Evolutionary conservation across 1,140 invertebrate species (phyloP).

Genomic region (Halictus rubicundus): DNA sequence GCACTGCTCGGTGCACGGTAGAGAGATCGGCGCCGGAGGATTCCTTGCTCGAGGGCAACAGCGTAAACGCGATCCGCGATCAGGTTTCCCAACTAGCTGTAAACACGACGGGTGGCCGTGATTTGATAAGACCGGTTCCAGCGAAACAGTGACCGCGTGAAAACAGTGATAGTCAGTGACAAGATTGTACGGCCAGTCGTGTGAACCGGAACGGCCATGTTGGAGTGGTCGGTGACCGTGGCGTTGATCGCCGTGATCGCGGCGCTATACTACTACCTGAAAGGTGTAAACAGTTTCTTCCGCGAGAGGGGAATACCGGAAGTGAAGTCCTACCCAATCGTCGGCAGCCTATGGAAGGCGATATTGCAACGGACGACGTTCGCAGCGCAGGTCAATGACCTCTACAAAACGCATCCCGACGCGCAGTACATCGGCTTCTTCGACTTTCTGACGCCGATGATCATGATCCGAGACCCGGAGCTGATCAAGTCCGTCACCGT

Average conservation of each 20-base stretch:
- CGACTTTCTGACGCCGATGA: constrained; percentile 58
- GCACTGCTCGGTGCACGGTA: too few relatives aligned
- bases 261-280: constrained; percentile 14
- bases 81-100: too few relatives aligned
- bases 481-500: constrained; percentile 68
- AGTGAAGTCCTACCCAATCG: not conserved
- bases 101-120: too few relatives aligned
- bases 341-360: constrained; percentile 27
- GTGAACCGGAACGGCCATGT: not conserved
- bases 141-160: too few relatives aligned
- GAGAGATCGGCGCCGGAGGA: too few relatives aligned
- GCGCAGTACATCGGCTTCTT: constrained; percentile 66
- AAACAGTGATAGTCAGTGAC: too few relatives aligned
- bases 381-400: not conserved
- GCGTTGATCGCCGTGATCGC: not conserved
- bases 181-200: not conserved
- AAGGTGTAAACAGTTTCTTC: constrained; percentile 1
- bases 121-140: too few relatives aligned
- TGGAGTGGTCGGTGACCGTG: constrained; percentile 9
- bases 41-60: not conserved
- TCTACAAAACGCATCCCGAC: constrained; percentile 39
- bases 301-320: constrained; percentile 21
- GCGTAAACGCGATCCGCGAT: too few relatives aligned
- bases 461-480: constrained; percentile 74
- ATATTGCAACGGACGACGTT: not conserved